Conservation (phyloP, 2,888 invertebrate species). For the Chloroclystis v-ata region DNA sequence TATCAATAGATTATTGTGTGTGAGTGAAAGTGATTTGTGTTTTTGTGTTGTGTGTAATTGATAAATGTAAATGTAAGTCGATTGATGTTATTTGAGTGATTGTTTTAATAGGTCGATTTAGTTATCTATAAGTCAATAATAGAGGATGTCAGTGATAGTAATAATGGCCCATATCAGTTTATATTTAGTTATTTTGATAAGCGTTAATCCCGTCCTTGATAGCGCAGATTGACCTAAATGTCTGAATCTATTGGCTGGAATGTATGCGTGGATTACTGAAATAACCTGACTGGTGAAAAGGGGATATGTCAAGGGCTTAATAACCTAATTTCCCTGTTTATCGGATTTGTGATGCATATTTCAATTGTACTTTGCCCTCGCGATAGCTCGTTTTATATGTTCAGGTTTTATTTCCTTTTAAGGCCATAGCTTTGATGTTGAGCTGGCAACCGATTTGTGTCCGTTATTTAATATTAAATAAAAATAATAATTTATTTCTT, state of each 20-base stretch:
- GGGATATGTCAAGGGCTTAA: conserved; percentile 55
- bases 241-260: conserved; percentile 7
- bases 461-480: no score
- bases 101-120: background rate
- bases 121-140: no score
- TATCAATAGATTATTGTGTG: conserved; percentile 21
- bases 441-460: no score
- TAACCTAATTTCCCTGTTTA: conserved; percentile 51
- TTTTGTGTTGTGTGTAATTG: conserved; percentile 22
- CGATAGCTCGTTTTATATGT: no score
- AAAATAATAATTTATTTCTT: no score
- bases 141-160: no score
- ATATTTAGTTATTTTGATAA: background rate
- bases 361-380: no score
- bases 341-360: no score
- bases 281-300: conserved; percentile 28
- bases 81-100: background rate
- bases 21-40: conserved; percentile 26
- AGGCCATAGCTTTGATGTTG: no score
- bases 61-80: conserved; percentile 20
- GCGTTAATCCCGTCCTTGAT: conserved; percentile 1
- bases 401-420: no score
- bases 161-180: background rate
- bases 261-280: conserved; percentile 14
- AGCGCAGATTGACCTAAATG: conserved; percentile 4